Evolutionary conservation across 2,797 vertebrate genomes (phyloP).

Genomic region (Cirrhinus molitorella): DNA sequence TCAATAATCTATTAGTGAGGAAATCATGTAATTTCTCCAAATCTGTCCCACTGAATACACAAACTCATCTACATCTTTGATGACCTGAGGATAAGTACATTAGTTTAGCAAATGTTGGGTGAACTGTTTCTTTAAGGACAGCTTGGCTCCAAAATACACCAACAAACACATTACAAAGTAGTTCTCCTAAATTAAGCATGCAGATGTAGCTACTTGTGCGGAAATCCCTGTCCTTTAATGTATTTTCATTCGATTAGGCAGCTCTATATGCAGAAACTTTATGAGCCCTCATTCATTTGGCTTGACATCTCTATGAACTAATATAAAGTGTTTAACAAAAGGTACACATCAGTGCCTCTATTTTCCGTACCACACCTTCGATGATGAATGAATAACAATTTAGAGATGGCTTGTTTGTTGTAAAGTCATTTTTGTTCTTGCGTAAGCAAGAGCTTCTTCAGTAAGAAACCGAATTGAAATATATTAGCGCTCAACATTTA

Average conservation of each 20-base stretch:
- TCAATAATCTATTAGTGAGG: background rate
- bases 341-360: constrained; percentile 14
- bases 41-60: no score
- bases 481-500: background rate
- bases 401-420: constrained; percentile 16
- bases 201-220: background rate
- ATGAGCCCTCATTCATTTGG: constrained; percentile 26
- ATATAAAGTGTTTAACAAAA: constrained; percentile 34
- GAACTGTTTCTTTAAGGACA: background rate
- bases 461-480: background rate
- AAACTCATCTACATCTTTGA: background rate
- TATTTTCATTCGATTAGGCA: constrained; percentile 26
- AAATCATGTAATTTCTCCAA: background rate
- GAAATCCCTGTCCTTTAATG: background rate
- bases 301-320: constrained; percentile 27
- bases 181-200: background rate
- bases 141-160: background rate
- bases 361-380: background rate
- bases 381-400: constrained; percentile 15
- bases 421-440: background rate
- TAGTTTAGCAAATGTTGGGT: background rate
- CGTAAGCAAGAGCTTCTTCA: constrained; percentile 8
- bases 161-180: background rate
- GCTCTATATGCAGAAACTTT: background rate
- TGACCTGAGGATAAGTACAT: background rate